These are phyloP conservation scores for Forbesichthys agassizii DNA, from an alignment of 2,113 vertebrate species.

Conservation along the genomic window DNA sequence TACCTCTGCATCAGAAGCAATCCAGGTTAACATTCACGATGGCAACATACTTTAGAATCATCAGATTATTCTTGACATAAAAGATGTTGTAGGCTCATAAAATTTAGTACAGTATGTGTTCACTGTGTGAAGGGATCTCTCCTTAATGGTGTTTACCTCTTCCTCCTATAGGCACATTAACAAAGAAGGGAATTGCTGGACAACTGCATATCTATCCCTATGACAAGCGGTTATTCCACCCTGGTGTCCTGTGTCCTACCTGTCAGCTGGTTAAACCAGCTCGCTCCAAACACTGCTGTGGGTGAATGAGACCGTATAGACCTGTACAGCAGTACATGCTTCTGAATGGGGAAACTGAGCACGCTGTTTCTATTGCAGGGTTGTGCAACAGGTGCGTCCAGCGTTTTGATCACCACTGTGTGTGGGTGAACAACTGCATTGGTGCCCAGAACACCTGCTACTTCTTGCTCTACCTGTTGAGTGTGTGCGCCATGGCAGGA, in stretches of 20 bases:
- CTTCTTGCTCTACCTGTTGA: constrained; percentile 88
- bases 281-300: constrained; percentile 94
- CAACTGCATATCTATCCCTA: constrained; percentile 82
- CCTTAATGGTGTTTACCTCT: not conserved
- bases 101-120: not conserved
- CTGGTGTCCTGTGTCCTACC: constrained; percentile 77
- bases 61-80: not conserved
- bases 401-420: constrained; percentile 95
- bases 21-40: constrained; percentile 77
- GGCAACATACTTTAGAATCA: not conserved
- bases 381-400: constrained; percentile 87
- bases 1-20: constrained; percentile 81
- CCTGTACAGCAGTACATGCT: no score
- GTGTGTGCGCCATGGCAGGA: constrained; percentile 72
- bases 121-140: not conserved
- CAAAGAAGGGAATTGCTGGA: constrained; percentile 74
- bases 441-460: constrained; percentile 83
- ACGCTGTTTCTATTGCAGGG: constrained; percentile 67
- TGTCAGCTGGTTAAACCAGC: constrained; percentile 88
- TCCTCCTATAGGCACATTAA: constrained; percentile 80
- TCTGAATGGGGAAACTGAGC: not conserved
- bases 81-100: not conserved
- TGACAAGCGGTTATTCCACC: constrained; percentile 83
- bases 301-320: constrained; percentile 28
- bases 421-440: constrained; percentile 97